Evolutionary conservation across 2,797 vertebrate species (phyloP), one percentile per base, ranked within the genome.

Genomic region (Notoglanidium macrostoma): DNA sequence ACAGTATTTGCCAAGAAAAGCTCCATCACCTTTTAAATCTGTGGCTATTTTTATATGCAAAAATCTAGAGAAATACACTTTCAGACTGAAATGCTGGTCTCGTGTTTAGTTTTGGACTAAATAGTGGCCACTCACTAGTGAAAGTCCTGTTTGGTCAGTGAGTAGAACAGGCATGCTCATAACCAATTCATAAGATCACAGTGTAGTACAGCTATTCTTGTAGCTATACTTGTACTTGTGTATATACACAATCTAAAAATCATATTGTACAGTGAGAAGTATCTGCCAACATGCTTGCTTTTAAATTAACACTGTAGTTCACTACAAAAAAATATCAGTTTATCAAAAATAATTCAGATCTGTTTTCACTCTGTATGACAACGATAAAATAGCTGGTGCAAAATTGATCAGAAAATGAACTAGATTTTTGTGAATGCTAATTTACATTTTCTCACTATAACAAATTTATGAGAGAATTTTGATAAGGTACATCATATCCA

Each of bases 291-390:
- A 80, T 57, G 55, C 72, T 83, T 19, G 19, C 61, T 59, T n/a
- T 86, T 49, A 51, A 86, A 85, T 85, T 89, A 91, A 90, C 90
- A 91, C 88, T 91, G 90, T 83, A 76, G 85, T 84, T 86, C 78
- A 74, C 79, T 86, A 90, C 87, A 86, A 88, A 91, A 35, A 49
- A 83, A 87, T 88, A 90, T 49, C 63, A 57, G 32, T 87, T 86
- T 82, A 84, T 89, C 73, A 82, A 74, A 89, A 65, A 84, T 76
- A 72, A 59, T 29, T 59, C 70, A 86, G 40, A 84, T 23, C 40
- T 74, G 19, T 76, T 83, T 65, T 32, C 35, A 44, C 32, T 83
- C 77, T 59, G 63, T 86, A 77, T 87, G 73, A 72, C 51, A 63
- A 83, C 61, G 61, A 86, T 82, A 79, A 77, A 87, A 84, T 19